Evolutionary conservation across 2,888 invertebrate genomes (phyloP).

Genomic region (Ellobium chinense): DNA sequence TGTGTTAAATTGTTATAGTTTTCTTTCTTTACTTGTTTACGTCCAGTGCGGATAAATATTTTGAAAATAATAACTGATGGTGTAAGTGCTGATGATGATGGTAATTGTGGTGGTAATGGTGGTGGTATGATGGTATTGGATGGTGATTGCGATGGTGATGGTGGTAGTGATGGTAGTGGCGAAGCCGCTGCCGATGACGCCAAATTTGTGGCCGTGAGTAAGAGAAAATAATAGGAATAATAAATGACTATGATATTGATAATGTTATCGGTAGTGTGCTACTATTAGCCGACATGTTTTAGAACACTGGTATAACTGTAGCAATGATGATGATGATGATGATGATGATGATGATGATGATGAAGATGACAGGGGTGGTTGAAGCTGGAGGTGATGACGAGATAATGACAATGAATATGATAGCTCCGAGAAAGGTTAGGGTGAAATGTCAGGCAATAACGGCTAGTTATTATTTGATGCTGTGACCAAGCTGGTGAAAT

Average conservation of each 20-base stretch:
- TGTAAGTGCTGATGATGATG: neutral
- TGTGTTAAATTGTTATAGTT: too few species aligned
- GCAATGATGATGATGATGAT: neutral
- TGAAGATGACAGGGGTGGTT: neutral
- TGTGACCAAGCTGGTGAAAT: too few species aligned
- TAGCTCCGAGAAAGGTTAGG: too few species aligned
- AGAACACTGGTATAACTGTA: neutral
- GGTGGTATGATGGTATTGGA: neutral
- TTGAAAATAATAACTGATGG: neutral
- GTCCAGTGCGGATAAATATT: too few species aligned
- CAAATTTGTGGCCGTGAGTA: neutral
- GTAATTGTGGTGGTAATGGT: slow-evolving; percentile 2
- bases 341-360: neutral
- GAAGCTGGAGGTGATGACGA: neutral
- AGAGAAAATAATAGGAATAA: neutral
- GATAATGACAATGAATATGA: neutral
- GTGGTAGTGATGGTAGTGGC: neutral
- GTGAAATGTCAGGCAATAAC: too few species aligned
- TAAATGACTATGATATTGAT: neutral
- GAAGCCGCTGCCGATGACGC: neutral
- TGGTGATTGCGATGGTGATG: neutral
- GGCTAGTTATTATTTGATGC: too few species aligned
- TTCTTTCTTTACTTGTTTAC: too few species aligned
- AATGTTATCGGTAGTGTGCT: neutral
- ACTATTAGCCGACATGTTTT: neutral